Evolutionary conservation across 1,140 invertebrate species (phyloP).

Genomic region (Campoletis sonorensis): DNA sequence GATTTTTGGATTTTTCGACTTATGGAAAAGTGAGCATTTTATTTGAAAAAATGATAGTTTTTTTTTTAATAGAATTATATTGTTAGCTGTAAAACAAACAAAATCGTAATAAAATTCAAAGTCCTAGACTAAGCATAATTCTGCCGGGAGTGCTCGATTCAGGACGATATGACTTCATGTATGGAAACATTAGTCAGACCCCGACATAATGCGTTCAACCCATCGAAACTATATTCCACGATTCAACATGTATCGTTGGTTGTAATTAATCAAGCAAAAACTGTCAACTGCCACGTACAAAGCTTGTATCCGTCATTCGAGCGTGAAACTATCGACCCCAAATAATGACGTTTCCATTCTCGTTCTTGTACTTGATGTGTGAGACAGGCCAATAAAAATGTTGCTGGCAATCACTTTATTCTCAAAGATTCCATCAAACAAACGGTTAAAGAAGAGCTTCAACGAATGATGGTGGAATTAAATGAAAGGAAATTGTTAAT

Average conservation of each 20-base stretch:
- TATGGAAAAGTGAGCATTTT: too few relatives aligned
- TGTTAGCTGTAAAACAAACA: too few relatives aligned
- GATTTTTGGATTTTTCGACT: too few relatives aligned
- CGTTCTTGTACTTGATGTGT: neutral
- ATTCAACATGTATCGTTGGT: conserved; percentile 44
- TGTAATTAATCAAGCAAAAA: conserved; percentile 66
- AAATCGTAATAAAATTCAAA: neutral
- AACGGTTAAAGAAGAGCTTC: too few relatives aligned
- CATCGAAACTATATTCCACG: conserved; percentile 6
- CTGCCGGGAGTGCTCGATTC: neutral
- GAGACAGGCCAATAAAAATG: neutral
- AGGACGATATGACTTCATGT: neutral
- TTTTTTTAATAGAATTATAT: too few relatives aligned
- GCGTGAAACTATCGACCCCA: conserved; percentile 62
- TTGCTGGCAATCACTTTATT: too few relatives aligned
- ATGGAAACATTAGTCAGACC: neutral
- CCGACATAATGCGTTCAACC: neutral
- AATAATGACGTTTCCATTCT: conserved; percentile 52
- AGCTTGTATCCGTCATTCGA: conserved; percentile 51
- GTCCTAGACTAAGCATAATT: neutral
- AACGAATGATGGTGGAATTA: too few relatives aligned
- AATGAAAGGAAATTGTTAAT: too few relatives aligned
- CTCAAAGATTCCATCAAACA: too few relatives aligned
- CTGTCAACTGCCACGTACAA: conserved; percentile 59
- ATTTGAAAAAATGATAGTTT: too few relatives aligned